These are phyloP conservation scores for Hippotragus niger DNA, from an alignment of 2,113 vertebrate genomes.

Conservation along the genomic window DNA sequence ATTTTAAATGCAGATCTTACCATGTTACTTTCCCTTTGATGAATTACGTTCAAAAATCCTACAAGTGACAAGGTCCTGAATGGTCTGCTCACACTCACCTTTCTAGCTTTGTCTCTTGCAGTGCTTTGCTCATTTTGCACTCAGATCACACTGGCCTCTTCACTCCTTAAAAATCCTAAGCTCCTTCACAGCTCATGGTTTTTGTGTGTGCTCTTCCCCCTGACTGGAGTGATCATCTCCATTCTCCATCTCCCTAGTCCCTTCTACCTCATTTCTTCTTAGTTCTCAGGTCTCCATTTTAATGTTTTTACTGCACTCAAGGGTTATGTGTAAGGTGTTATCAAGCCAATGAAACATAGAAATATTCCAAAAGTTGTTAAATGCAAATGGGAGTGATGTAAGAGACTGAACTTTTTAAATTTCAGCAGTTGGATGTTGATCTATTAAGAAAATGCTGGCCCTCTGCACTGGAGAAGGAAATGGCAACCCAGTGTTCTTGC, in stretches of 20 bases:
- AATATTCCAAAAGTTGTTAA: background rate
- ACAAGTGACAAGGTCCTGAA: background rate
- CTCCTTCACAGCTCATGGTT: background rate
- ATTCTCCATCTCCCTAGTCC: background rate
- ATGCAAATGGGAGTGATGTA: background rate
- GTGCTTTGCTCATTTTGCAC: background rate
- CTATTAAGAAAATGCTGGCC: background rate
- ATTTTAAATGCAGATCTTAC: background rate
- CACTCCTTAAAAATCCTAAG: background rate
- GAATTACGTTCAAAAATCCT: background rate
- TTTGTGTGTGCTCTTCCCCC: background rate
- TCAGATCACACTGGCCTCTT: background rate
- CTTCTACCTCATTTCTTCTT: background rate
- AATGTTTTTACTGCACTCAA: background rate
- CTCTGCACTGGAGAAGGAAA: background rate
- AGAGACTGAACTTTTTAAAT: background rate
- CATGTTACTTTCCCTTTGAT: background rate
- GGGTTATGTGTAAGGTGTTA: background rate
- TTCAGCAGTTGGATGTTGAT: background rate
- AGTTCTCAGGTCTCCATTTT: background rate
- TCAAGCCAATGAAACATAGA: background rate
- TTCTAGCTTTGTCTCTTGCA: background rate
- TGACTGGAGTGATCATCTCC: background rate
- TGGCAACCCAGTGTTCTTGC: no score
- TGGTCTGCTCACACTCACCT: background rate